These are phyloP conservation scores for Pristionchus exspectatus DNA, from an alignment of 2,888 invertebrate species.

Conservation along the genomic window DNA sequence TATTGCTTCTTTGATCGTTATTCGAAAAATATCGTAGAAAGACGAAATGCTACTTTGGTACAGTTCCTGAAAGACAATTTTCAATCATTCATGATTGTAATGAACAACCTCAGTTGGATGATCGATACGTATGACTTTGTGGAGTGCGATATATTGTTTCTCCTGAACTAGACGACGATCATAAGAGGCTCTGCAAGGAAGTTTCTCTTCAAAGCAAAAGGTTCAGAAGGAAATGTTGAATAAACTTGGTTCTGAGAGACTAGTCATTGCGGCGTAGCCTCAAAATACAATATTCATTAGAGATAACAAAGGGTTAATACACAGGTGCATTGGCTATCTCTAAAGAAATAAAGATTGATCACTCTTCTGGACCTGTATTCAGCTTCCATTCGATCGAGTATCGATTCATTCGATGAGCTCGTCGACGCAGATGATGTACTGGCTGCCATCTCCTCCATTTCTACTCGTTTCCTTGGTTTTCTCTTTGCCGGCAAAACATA, in stretches of 20 bases:
- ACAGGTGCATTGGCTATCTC: too few species aligned
- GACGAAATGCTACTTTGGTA: not conserved
- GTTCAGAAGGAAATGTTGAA: not conserved
- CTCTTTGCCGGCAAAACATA: not conserved
- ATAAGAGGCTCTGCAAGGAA: not conserved
- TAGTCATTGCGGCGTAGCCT: too few species aligned
- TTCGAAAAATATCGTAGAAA: not conserved
- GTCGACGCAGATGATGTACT: not conserved
- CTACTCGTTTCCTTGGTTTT: not conserved
- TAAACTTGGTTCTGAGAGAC: too few species aligned
- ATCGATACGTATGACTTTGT: not conserved
- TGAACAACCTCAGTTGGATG: not conserved
- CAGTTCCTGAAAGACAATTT: not conserved
- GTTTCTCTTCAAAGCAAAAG: too few species aligned
- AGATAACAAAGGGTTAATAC: too few species aligned
- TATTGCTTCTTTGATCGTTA: not conserved
- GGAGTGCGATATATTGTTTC: not conserved
- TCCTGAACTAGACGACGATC: not conserved
- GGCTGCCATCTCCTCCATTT: not conserved
- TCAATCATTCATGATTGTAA: not conserved
- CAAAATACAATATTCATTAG: too few species aligned
- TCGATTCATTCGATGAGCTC: not conserved
- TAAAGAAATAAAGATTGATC: not conserved
- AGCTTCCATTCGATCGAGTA: not conserved
- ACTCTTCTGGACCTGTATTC: not conserved